Base-by-base conservation (phyloP, 2,888 invertebrate species). In the Peribatodes rhomboidaria region DNA sequence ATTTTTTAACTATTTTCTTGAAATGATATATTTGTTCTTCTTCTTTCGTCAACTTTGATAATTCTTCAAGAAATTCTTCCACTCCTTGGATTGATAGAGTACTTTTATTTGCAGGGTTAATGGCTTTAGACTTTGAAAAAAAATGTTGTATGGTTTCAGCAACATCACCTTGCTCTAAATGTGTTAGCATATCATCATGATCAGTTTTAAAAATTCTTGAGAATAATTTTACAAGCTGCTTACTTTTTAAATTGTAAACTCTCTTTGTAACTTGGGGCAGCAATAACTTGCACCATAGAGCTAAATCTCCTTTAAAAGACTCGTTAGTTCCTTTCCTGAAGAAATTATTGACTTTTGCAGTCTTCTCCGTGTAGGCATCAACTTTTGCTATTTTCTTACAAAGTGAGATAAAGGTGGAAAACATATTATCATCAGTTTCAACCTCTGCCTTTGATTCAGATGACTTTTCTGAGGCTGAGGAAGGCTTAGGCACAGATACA, bases 191-290 rank as follows among this genome's bases (percentile, higher is more conserved):
- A 49, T 96, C 96, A 73, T 96, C 95, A 67, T 95, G 96, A 85
- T 96, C 95, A 0, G 94, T 94, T 2, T 92, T 88, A 72, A 98
- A 97, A 65, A 98, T 95, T 87, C 95, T 95, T 49, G 98, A 96
- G 84, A 98, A 98, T 47, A 98, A 87, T 88, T 99, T 98, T 0
- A 98, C 93, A 58, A 99, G 92, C 81, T 98, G 98, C 84, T 98
- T 98, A 82, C 97, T 98, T 91, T 98, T 98, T 53, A 99, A 90
- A 91, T 99, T 98, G 84, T 98, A 99, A 35, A 98, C 95, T 67
- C 97, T 94, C 84, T 98, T 98, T 13, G 95, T 94, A 27, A 96
- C 96, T 50, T 96, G 96, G 0, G 98, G 99, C 55, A 99, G 89
- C 20, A 99, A 87, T 71, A 98, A 87, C 77, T 96, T 96, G 82